phyloP scores from a whole-genome alignment of 2,797 vertebrate genomes.

The Darevskia mixta region DNA sequence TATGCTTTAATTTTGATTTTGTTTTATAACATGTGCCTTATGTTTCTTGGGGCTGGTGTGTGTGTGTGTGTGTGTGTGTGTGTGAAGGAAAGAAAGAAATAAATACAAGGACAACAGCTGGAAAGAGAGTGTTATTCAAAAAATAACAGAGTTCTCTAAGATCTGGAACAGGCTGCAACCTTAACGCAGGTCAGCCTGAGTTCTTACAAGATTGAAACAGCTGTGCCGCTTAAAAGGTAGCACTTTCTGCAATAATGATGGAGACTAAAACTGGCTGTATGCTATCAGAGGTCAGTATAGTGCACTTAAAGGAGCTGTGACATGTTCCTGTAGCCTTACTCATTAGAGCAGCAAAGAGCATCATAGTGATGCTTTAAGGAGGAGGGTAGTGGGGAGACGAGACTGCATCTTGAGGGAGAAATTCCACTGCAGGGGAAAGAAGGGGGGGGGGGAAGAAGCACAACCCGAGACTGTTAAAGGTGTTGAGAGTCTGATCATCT shows the following conservation, averaged over 20 bases:
- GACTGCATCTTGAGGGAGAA: conserved; percentile 24
- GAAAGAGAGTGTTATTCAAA: conserved; percentile 34
- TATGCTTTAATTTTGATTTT: conserved; percentile 14
- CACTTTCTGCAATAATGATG: conserved; percentile 48
- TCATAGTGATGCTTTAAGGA: conserved; percentile 22
- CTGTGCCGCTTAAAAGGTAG: conserved; percentile 53
- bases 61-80: no score
- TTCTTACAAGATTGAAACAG: conserved; percentile 58
- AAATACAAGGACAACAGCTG: background rate
- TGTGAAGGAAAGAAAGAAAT: conserved; percentile 9
- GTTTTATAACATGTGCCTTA: conserved; percentile 1
- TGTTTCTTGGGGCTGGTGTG: conserved; percentile 15
- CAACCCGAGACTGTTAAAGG: background rate
- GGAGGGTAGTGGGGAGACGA: conserved; percentile 12
- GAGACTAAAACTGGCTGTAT: conserved; percentile 48
- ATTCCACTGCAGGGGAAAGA: conserved; percentile 14
- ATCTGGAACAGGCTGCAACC: conserved; percentile 55
- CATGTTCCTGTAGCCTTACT: conserved; percentile 46
- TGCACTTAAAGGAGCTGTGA: conserved; percentile 54
- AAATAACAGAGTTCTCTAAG: conserved; percentile 43
- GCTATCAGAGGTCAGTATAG: conserved; percentile 53
- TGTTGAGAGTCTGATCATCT: conserved; percentile 38
- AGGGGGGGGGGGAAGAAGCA: no score
- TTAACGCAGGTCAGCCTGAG: conserved; percentile 52
- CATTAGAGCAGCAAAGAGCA: conserved; percentile 48